These are phyloP conservation scores for Sylvia atricapilla DNA, from an alignment of 2,113 vertebrate species.

Conservation along the genomic window DNA sequence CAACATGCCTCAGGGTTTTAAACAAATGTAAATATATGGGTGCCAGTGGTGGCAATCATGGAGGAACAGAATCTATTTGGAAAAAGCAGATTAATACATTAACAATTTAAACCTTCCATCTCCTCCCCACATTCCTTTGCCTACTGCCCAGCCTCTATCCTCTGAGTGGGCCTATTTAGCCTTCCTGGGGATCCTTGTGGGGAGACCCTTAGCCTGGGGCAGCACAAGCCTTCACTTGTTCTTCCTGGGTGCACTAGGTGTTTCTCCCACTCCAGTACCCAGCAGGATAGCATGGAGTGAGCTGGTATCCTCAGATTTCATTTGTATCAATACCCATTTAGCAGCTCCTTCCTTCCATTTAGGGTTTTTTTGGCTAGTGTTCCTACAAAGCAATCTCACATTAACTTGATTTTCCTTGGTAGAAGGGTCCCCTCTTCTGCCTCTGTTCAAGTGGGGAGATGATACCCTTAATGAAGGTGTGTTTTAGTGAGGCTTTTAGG, in stretches of 20 bases:
- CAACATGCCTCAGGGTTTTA: neutral
- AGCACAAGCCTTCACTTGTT: neutral
- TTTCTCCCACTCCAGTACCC: neutral
- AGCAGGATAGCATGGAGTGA: neutral
- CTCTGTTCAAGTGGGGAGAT: neutral
- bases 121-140: neutral
- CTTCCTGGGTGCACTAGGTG: neutral
- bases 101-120: neutral
- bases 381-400: neutral
- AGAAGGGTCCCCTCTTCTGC: neutral
- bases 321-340: neutral
- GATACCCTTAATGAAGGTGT: neutral
- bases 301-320: neutral
- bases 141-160: neutral
- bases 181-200: neutral
- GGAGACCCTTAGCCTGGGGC: neutral
- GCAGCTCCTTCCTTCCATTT: neutral
- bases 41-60: neutral
- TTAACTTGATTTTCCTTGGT: neutral
- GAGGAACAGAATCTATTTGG: neutral
- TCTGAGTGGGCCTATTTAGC: neutral
- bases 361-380: neutral
- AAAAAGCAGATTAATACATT: constrained; percentile 3
- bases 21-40: neutral
- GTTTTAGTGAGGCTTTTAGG: neutral